A percentile compares a stretch with the other conserved stretches of the same genome.
Evolutionary conservation across 2,797 vertebrate genomes (phyloP).

Genomic region (Danionella dracula): DNA sequence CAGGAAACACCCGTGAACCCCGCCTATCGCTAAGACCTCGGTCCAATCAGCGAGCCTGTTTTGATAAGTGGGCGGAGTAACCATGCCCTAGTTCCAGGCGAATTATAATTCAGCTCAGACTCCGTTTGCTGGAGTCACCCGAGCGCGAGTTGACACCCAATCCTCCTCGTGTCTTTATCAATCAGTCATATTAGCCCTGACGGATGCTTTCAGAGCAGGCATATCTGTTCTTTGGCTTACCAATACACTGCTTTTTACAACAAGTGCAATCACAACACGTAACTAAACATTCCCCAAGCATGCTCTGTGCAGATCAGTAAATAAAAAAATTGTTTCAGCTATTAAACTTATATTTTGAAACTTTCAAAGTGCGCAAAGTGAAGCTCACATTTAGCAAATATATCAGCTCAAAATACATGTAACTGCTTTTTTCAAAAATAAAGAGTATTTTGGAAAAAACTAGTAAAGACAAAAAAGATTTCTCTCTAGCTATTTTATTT

Average conservation of each 20-base stretch:
- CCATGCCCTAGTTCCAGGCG: slow-evolving; percentile 51
- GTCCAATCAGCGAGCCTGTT: slow-evolving; percentile 36
- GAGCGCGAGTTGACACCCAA: slow-evolving; percentile 22
- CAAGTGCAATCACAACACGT: no score
- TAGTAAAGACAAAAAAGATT: no score
- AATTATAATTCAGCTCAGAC: slow-evolving; percentile 47
- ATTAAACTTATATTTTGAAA: no score
- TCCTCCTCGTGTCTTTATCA: slow-evolving; percentile 13
- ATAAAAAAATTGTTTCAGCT: no score
- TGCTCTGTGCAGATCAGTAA: no score
- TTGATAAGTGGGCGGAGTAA: slow-evolving; percentile 36
- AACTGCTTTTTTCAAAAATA: no score
- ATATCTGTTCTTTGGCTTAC: not conserved
- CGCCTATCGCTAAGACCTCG: not conserved
- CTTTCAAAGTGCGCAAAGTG: no score
- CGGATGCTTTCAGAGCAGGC: not conserved
- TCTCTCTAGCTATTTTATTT: no score
- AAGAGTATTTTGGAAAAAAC: no score
- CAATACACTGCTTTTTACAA: not conserved
- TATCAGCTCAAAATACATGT: no score
- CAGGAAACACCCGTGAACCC: slow-evolving; percentile 21
- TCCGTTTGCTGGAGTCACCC: slow-evolving; percentile 31
- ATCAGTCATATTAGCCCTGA: slow-evolving; percentile 20
- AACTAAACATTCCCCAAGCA: no score
- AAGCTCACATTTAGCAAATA: no score